phyloP scores from a whole-genome alignment of 1,140 invertebrate species.

The Gryllus bimaculatus region DNA sequence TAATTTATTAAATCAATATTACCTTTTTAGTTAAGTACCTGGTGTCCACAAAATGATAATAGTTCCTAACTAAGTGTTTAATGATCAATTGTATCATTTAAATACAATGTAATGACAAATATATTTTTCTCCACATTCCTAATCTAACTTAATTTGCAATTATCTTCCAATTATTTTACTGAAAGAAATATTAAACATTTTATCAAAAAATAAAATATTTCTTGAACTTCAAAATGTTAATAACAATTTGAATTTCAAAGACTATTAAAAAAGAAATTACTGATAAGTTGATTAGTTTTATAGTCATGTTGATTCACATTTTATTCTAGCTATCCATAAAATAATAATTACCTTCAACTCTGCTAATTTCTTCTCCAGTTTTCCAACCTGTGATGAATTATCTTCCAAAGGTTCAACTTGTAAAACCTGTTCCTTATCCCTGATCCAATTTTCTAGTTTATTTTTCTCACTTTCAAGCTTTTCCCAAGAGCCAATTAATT shows the following conservation, averaged over 20 bases:
- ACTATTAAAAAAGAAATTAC: background rate
- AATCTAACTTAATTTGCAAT: background rate
- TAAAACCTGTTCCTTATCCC: slow-evolving; percentile 48
- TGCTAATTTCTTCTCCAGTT: slow-evolving; percentile 59
- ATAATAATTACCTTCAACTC: slow-evolving; percentile 43
- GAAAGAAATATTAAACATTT: background rate
- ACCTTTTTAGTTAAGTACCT: too few relatives aligned
- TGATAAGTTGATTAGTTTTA: background rate
- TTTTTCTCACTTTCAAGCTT: slow-evolving; percentile 61
- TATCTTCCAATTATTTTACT: background rate
- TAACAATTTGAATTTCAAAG: background rate
- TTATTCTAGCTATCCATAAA: background rate
- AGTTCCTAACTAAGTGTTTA: too few relatives aligned
- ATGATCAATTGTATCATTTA: too few relatives aligned
- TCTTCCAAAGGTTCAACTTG: slow-evolving; percentile 26
- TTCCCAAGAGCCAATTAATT: slow-evolving; percentile 69
- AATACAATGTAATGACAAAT: too few relatives aligned
- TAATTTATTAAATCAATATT: background rate
- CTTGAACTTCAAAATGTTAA: background rate
- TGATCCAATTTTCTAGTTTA: slow-evolving; percentile 64
- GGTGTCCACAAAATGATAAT: too few relatives aligned
- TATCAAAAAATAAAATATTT: background rate
- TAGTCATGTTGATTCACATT: background rate
- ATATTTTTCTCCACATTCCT: background rate
- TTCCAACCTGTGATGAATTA: slow-evolving; percentile 55